These are phyloP conservation scores for Drosophila tsacasi DNA, from an alignment of 1,140 invertebrate genomes.

Conservation along the genomic window DNA sequence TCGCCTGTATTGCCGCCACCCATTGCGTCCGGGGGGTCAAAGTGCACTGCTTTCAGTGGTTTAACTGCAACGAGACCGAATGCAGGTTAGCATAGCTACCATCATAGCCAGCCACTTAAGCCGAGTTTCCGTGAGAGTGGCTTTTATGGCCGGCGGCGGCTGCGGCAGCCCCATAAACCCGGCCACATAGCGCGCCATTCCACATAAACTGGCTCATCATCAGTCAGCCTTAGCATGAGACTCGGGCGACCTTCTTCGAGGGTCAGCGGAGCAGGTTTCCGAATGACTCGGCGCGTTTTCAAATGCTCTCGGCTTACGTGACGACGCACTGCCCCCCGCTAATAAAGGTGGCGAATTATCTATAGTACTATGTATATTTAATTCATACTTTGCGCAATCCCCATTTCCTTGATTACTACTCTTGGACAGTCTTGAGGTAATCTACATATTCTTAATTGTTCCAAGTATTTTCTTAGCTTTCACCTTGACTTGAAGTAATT, in stretches of 20 bases:
- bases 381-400: constrained; percentile 9
- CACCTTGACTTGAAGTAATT: neutral
- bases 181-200: constrained; percentile 11
- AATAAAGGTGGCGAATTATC: constrained; percentile 40
- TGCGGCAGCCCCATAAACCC: constrained; percentile 21
- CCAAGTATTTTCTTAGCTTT: neutral
- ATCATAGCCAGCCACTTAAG: constrained; percentile 18
- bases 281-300: constrained; percentile 62
- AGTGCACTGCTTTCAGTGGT: constrained; percentile 23
- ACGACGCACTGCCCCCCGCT: constrained; percentile 34
- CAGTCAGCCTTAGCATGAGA: constrained; percentile 20
- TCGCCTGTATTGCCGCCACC: constrained; percentile 53
- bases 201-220: constrained; percentile 56
- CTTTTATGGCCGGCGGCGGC: constrained; percentile 36
- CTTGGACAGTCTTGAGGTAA: constrained; percentile 9
- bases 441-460: constrained; percentile 8
- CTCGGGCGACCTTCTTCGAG: constrained; percentile 57
- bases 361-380: constrained; percentile 11
- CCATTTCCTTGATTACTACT: constrained; percentile 20
- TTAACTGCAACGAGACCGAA: constrained; percentile 42
- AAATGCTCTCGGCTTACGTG: constrained; percentile 58
- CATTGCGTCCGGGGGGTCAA: constrained; percentile 51
- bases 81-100: constrained; percentile 39
- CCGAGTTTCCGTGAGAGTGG: constrained; percentile 43
- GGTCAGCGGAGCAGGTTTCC: constrained; percentile 60